phyloP scores from a whole-genome alignment of 2,888 invertebrate species.

The Melanotus villosus region DNA sequence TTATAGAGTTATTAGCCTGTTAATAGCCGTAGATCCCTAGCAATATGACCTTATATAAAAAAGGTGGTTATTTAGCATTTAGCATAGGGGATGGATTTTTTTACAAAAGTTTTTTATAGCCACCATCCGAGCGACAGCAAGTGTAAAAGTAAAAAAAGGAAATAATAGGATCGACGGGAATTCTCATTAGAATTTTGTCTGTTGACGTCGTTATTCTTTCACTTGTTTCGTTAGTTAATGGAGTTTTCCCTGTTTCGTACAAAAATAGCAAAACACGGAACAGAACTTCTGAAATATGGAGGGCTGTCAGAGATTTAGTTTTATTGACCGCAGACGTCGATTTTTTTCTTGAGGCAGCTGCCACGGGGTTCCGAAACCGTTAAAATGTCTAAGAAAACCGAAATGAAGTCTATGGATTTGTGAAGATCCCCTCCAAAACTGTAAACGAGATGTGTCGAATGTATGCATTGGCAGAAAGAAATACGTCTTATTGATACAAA shows the following conservation, averaged over 20 bases:
- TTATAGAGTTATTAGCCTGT: slow-evolving; percentile 55
- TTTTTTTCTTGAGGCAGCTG: slow-evolving; percentile 55
- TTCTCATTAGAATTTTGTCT: slow-evolving; percentile 42
- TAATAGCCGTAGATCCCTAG: slow-evolving; percentile 36
- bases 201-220: slow-evolving; percentile 42
- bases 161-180: background rate
- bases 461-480: slow-evolving; percentile 50
- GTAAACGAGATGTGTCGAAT: slow-evolving; percentile 65
- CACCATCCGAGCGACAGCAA: slow-evolving; percentile 8
- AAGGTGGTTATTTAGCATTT: slow-evolving; percentile 20
- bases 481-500: slow-evolving; percentile 39
- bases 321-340: slow-evolving; percentile 68
- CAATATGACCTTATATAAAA: slow-evolving; percentile 18
- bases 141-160: slow-evolving; percentile 21
- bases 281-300: slow-evolving; percentile 60
- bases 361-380: slow-evolving; percentile 55
- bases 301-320: slow-evolving; percentile 66
- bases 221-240: slow-evolving; percentile 50
- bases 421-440: slow-evolving; percentile 56
- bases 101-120: slow-evolving; percentile 24
- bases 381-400: slow-evolving; percentile 61
- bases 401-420: slow-evolving; percentile 49
- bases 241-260: slow-evolving; percentile 50
- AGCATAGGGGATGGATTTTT: slow-evolving; percentile 30
- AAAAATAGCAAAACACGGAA: slow-evolving; percentile 58